Evolutionary conservation across 2,113 vertebrate genomes (phyloP).

Genomic region (Spea multiplicata): DNA sequence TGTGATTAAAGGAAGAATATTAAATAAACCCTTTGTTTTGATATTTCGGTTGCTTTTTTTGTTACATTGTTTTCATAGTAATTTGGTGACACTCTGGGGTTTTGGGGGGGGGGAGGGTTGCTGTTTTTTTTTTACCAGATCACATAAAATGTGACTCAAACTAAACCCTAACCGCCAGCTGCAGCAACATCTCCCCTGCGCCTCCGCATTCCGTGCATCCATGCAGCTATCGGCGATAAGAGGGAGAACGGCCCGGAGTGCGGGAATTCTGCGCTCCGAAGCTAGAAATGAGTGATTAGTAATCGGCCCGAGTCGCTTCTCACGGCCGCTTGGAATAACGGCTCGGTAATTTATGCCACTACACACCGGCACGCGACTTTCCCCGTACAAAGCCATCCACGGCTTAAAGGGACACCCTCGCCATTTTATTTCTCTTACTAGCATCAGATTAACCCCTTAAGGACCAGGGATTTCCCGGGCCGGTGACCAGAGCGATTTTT

Average conservation of each 20-base stretch:
- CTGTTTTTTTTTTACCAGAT: neutral
- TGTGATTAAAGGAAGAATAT: no score
- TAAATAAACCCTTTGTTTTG: neutral
- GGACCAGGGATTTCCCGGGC: no score
- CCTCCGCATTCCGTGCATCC: neutral
- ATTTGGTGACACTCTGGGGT: neutral
- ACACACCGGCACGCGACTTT: neutral
- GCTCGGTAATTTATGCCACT: no score
- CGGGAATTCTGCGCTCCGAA: neutral
- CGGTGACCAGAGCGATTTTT: no score
- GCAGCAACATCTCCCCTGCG: neutral
- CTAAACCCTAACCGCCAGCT: neutral
- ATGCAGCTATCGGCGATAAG: neutral
- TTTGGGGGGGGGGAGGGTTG: neutral
- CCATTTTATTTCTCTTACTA: no score
- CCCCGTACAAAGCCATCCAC: no score
- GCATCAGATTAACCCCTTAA: no score
- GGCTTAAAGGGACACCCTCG: no score
- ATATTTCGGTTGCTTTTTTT: neutral
- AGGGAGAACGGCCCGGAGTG: neutral
- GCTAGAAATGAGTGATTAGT: conserved; percentile 12
- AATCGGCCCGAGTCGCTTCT: neutral
- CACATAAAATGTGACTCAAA: neutral
- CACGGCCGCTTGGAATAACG: neutral
- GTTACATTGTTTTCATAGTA: neutral